Percentiles rank a stretch among this genome's conserved stretches.
Evolutionary conservation across 2,797 vertebrate genomes (phyloP).

Genomic region (Parambassis ranga): DNA sequence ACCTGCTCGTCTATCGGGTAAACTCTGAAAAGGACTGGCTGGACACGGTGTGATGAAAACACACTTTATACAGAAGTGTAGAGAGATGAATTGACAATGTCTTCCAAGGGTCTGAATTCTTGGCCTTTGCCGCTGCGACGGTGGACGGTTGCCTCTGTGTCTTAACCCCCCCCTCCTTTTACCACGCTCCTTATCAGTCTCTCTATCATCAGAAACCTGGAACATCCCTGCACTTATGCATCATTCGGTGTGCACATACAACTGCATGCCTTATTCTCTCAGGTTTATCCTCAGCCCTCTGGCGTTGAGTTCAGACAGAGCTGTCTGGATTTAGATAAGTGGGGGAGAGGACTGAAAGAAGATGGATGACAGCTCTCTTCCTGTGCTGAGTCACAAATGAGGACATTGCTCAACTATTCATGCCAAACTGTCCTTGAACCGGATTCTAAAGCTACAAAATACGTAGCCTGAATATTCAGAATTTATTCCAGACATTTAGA

Average conservation of each 20-base stretch:
- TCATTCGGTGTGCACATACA: conserved; percentile 25
- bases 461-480: neutral
- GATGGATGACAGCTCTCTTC: conserved; percentile 70
- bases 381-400: conserved; percentile 56
- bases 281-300: conserved; percentile 48
- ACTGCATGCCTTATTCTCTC: conserved; percentile 51
- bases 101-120: conserved; percentile 52
- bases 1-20: conserved; percentile 20
- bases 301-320: conserved; percentile 65
- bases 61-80: conserved; percentile 61
- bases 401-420: conserved; percentile 26
- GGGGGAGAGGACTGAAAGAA: conserved; percentile 36
- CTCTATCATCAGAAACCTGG: conserved; percentile 55
- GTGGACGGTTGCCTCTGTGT: conserved; percentile 38
- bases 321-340: conserved; percentile 56
- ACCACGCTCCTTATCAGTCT: conserved; percentile 50
- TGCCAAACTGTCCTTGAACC: conserved; percentile 23
- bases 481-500: neutral
- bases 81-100: conserved; percentile 62
- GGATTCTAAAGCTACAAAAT: conserved; percentile 3
- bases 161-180: conserved; percentile 13
- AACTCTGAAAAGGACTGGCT: conserved; percentile 39
- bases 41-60: conserved; percentile 40
- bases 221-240: conserved; percentile 43
- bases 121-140: conserved; percentile 48